Evolutionary conservation across 2,113 vertebrate genomes (phyloP).

Genomic region (Beaufortia kweichowensis): DNA sequence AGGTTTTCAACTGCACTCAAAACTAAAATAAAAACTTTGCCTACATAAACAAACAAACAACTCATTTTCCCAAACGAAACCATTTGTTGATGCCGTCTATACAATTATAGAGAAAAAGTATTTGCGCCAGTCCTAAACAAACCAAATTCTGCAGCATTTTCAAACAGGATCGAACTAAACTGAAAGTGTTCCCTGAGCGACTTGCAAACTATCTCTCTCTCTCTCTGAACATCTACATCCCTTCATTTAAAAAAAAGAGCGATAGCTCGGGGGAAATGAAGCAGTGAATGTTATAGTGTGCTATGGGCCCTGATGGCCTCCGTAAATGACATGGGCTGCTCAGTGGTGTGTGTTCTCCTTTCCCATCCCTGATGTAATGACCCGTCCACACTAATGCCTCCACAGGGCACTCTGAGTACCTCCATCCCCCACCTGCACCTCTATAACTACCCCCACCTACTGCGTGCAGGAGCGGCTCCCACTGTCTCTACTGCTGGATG

Average conservation of each 20-base stretch:
- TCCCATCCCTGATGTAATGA: conserved; percentile 61
- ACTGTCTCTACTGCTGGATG: conserved; percentile 38
- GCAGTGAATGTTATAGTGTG: conserved; percentile 57
- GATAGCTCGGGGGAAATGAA: conserved; percentile 57
- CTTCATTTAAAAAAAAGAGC: conserved; percentile 48
- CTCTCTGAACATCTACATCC: conserved; percentile 48
- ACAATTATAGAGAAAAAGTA: conserved; percentile 18
- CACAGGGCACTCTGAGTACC: conserved; percentile 54
- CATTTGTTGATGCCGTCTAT: conserved; percentile 13
- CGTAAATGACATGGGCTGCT: conserved; percentile 60
- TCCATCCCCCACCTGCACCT: conserved; percentile 52
- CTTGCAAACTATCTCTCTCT: conserved; percentile 45
- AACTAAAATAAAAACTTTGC: not conserved
- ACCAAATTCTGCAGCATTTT: conserved; percentile 1
- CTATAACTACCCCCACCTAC: conserved; percentile 38
- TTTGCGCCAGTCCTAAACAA: conserved; percentile 23
- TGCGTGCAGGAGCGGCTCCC: conserved; percentile 32
- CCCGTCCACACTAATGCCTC: conserved; percentile 60
- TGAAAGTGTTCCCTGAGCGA: conserved; percentile 42
- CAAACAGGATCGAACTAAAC: conserved; percentile 18
- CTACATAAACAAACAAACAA: not conserved
- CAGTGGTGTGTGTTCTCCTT: conserved; percentile 55
- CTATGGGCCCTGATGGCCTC: conserved; percentile 57
- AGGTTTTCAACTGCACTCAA: not conserved
- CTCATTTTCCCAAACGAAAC: not conserved